Evolutionary conservation across 2,113 vertebrate genomes (phyloP), one percentile per base, ranked within the genome.

Genomic region (Apistogramma diplotaenia): DNA sequence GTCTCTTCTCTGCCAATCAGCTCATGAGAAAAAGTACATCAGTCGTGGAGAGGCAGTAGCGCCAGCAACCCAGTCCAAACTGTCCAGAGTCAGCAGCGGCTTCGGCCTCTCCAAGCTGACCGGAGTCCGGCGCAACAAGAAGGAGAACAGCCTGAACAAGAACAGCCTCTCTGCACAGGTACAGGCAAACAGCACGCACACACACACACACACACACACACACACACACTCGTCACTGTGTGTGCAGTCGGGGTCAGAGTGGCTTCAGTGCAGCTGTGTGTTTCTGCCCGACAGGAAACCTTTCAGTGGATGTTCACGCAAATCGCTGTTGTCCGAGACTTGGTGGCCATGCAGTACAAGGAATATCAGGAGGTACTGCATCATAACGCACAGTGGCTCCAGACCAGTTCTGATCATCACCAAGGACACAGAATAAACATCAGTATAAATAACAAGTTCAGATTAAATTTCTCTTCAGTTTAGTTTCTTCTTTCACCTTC

Each of bases 221-320:
- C 18, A 5, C 21, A 27, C 40, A 7, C 35, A 9, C 27, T 27
- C 18, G 23, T 67, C 25, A 29, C 15, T 46, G 4, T 3, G 8
- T 0, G 3, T 19, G 0, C 33, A 23, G n/a, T 62, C 59, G 2
- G 21, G 10, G 2, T 6, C 54, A 2, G 21, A 55, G 35, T 2
- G 2, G 6, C 25, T 31, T 3, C 5, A 3, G n/a, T 13, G 13
- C n/a, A 8, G 1, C 21, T 25, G 58, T 15, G 3, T 58, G 0
- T 49, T 29, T 86, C 6, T 76, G 29, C 40, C 9, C 70, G 4
- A 29, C 94, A 99, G 98, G 98, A 99, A 89, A 98, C 98, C 11
- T 99, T 98, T 85, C 98, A 99, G 93, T 99, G 98, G 98, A 99
- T 99, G 97, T 99, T 99, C 54, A 99, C 98, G 11, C 98, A 99